These are phyloP conservation scores for Sinotaia quadrata DNA, from an alignment of 2,888 invertebrate species.

Conservation along the genomic window DNA sequence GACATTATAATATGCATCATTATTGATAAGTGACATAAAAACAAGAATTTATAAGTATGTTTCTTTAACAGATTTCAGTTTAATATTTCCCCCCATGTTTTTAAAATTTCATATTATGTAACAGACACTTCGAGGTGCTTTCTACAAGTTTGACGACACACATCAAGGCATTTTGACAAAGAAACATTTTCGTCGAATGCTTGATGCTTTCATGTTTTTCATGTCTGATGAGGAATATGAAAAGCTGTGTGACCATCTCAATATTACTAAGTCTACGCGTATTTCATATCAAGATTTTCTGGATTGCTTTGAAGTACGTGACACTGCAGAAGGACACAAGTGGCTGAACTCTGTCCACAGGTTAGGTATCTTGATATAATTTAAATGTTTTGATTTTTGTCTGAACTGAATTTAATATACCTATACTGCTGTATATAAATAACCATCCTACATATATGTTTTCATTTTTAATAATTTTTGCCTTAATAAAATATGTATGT, in stretches of 20 bases:
- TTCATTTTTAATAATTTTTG: neutral
- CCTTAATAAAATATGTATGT: neutral
- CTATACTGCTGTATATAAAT: neutral
- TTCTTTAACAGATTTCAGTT: too few species aligned
- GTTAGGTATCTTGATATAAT: conserved; percentile 36
- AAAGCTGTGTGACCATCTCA: conserved; percentile 61
- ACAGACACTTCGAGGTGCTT: conserved; percentile 68
- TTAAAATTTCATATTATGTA: too few species aligned
- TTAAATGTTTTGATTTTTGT: neutral
- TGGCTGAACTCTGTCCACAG: conserved; percentile 69
- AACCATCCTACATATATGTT: neutral
- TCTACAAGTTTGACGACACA: conserved; percentile 70
- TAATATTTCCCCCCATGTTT: too few species aligned
- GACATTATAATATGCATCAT: too few species aligned
- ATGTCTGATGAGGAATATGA: conserved; percentile 66
- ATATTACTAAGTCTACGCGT: conserved; percentile 51
- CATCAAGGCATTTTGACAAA: conserved; percentile 64
- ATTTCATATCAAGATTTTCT: conserved; percentile 67
- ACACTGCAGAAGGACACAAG: conserved; percentile 67
- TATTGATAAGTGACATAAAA: too few species aligned
- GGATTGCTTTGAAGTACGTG: conserved; percentile 66
- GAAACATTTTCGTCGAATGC: conserved; percentile 63
- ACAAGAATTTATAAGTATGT: too few species aligned
- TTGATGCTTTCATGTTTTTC: conserved; percentile 67
- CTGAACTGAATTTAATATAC: neutral